A percentile compares a stretch with the other conserved stretches of the same genome.
Conservation (phyloP, 2,113 vertebrate genomes). For the Irena cyanogastra region DNA sequence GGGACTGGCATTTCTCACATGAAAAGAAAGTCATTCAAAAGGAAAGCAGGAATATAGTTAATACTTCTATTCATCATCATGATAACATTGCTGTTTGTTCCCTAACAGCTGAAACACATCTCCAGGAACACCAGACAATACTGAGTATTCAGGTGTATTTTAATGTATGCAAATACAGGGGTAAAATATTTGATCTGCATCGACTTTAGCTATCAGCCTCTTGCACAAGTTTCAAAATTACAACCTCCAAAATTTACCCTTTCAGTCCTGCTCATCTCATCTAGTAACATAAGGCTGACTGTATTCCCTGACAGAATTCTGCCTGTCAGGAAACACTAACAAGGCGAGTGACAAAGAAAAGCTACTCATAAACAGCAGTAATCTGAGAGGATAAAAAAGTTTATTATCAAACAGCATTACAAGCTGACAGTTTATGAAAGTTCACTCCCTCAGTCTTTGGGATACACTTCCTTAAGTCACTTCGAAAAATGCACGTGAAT, state of each 20-base stretch:
- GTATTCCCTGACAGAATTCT: not conserved
- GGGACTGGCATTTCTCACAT: not conserved
- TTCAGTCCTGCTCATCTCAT: not conserved
- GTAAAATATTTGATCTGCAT: not conserved
- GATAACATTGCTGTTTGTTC: not conserved
- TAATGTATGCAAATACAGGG: not conserved
- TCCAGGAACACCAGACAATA: not conserved
- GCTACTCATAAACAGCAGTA: not conserved
- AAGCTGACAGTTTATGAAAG: not conserved
- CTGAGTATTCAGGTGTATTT: not conserved
- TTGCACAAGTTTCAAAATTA: not conserved
- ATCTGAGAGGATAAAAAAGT: not conserved
- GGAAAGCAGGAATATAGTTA: not conserved
- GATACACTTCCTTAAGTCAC: not conserved
- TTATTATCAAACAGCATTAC: not conserved
- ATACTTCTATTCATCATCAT: not conserved
- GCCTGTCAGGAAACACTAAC: not conserved
- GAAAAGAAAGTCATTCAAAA: not conserved
- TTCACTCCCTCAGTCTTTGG: not conserved
- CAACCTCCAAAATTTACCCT: not conserved
- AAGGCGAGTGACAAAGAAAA: not conserved
- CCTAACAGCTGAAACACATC: not conserved
- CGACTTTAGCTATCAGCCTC: not conserved
- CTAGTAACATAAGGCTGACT: not conserved
- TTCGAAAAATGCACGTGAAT: accelerated